phyloP scores from a whole-genome alignment of 30 jellyfish, hydroid and myxozoan genomes.

The Mastigias papua region DNA sequence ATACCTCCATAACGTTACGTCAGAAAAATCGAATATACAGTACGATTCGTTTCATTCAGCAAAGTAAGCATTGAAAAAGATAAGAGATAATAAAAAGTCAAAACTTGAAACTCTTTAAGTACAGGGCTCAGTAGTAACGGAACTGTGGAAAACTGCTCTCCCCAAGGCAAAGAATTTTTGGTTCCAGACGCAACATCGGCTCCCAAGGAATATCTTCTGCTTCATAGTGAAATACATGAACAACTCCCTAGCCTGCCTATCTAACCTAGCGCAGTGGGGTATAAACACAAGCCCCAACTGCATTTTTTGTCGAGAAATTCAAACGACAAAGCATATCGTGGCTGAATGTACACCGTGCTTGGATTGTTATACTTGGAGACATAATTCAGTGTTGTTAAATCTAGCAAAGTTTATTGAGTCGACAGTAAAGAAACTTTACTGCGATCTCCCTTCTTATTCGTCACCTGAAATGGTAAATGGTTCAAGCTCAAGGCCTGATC shows the following conservation, averaged over 20 bases:
- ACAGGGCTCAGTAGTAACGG: slow-evolving; percentile 23
- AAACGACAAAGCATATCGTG: slow-evolving; percentile 23
- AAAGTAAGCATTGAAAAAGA: slow-evolving; percentile 22
- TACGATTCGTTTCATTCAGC: slow-evolving; percentile 26
- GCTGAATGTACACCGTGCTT: slow-evolving; percentile 39
- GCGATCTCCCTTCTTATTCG: slow-evolving; percentile 40
- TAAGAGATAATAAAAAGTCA: slow-evolving; percentile 24
- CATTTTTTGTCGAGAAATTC: slow-evolving; percentile 9
- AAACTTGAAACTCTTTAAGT: background rate
- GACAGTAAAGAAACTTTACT: slow-evolving; percentile 15
- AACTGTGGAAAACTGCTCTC: slow-evolving; percentile 24
- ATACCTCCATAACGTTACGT: slow-evolving; percentile 26
- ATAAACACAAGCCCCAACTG: slow-evolving; percentile 19
- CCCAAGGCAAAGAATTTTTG: slow-evolving; percentile 33
- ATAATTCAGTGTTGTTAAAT: slow-evolving; percentile 15
- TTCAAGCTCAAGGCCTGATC: slow-evolving; percentile 24
- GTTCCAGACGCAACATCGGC: slow-evolving; percentile 36
- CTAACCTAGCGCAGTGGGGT: slow-evolving; percentile 21
- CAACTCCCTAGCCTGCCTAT: slow-evolving; percentile 46
- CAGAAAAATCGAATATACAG: slow-evolving; percentile 1
- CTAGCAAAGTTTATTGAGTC: slow-evolving; percentile 18
- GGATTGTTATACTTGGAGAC: slow-evolving; percentile 33
- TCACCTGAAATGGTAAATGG: slow-evolving; percentile 36
- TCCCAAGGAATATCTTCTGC: slow-evolving; percentile 14
- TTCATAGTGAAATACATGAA: slow-evolving; percentile 12